Conservation (phyloP, 2,888 invertebrate species). For the Sinelater perroti region DNA sequence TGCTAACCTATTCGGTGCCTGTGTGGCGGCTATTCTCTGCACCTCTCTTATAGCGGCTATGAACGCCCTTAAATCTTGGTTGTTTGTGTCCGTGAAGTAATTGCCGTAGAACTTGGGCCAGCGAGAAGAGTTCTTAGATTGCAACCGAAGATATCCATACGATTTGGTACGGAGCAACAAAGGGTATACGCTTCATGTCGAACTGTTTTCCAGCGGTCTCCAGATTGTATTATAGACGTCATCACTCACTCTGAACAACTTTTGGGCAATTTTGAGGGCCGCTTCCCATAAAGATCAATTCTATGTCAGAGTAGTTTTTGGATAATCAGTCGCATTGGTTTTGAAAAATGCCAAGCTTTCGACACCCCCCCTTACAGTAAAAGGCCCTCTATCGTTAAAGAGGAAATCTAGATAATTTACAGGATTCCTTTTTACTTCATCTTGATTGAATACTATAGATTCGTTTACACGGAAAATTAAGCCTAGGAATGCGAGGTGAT, state of each 20-base stretch:
- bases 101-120: slow-evolving; percentile 80
- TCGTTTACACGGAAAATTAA: slow-evolving; percentile 59
- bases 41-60: slow-evolving; percentile 61
- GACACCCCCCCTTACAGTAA: slow-evolving; percentile 65
- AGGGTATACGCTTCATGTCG: slow-evolving; percentile 64
- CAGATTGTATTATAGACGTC: slow-evolving; percentile 67
- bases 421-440: slow-evolving; percentile 53
- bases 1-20: slow-evolving; percentile 57
- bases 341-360: slow-evolving; percentile 69
- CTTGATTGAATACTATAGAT: slow-evolving; percentile 49
- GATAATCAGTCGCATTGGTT: slow-evolving; percentile 65
- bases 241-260: slow-evolving; percentile 66
- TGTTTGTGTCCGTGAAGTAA: slow-evolving; percentile 72
- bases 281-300: slow-evolving; percentile 72
- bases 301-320: slow-evolving; percentile 72
- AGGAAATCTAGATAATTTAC: slow-evolving; percentile 58
- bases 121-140: slow-evolving; percentile 73
- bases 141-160: slow-evolving; percentile 73
- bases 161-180: slow-evolving; percentile 78
- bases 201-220: slow-evolving; percentile 62
- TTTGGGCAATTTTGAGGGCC: slow-evolving; percentile 51
- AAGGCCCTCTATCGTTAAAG: slow-evolving; percentile 63
- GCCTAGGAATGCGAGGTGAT: slow-evolving; percentile 68
- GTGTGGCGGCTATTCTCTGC: slow-evolving; percentile 62
- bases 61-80: slow-evolving; percentile 59